These are phyloP conservation scores for Melolontha melolontha DNA, from an alignment of 2,888 invertebrate genomes.

Conservation along the genomic window DNA sequence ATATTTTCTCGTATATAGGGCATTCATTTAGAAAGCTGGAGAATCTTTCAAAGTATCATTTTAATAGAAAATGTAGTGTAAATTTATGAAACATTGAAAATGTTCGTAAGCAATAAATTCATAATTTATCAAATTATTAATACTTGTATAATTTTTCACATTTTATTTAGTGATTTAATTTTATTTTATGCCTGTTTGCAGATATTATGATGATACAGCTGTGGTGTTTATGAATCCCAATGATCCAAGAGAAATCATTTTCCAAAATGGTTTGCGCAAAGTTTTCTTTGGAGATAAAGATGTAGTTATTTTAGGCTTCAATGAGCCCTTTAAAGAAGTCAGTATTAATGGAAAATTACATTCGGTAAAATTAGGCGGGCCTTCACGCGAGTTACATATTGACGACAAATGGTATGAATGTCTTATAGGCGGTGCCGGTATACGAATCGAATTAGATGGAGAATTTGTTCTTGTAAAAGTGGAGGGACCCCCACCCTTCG, in stretches of 20 bases:
- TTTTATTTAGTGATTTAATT: too few species aligned
- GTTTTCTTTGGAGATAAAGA: constrained; percentile 84
- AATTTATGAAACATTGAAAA: too few species aligned
- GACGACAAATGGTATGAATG: constrained; percentile 92
- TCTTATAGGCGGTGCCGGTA: constrained; percentile 90
- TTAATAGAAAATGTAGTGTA: too few species aligned
- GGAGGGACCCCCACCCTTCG: constrained; percentile 93
- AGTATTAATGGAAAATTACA: constrained; percentile 79
- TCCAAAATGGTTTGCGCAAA: constrained; percentile 82
- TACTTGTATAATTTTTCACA: too few species aligned
- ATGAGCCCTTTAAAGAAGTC: constrained; percentile 80
- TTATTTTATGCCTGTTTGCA: constrained; percentile 45
- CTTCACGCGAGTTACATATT: constrained; percentile 90
- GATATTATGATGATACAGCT: constrained; percentile 88
- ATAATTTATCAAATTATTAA: too few species aligned
- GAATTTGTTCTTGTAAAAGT: constrained; percentile 83
- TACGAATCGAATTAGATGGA: constrained; percentile 83
- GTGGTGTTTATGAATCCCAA: constrained; percentile 88
- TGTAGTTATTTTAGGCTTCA: constrained; percentile 72
- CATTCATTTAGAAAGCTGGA: too few species aligned
- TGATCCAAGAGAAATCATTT: constrained; percentile 87
- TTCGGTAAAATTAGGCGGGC: constrained; percentile 89
- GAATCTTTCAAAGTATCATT: too few species aligned
- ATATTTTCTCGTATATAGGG: too few species aligned
- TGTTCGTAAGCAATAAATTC: too few species aligned